Evolutionary conservation across 2,888 invertebrate genomes (phyloP).

Genomic region (Perizoma flavofasciatum): DNA sequence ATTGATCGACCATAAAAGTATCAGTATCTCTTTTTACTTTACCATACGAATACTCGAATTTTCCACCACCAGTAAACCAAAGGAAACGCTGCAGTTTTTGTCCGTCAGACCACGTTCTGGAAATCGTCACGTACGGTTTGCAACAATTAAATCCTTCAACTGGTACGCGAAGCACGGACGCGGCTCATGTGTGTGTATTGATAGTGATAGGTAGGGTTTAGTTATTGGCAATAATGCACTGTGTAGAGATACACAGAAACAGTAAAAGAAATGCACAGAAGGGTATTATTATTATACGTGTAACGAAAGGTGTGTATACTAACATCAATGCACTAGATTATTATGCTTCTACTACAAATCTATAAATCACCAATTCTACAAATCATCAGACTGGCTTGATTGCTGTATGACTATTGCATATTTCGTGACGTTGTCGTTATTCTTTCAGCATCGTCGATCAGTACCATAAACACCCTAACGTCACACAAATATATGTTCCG

Average conservation of each 20-base stretch:
- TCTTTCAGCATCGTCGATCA: too few species aligned
- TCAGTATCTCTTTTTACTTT: constrained; percentile 9
- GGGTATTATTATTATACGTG: too few species aligned
- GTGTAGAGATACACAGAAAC: too few species aligned
- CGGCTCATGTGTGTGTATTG: constrained; percentile 23
- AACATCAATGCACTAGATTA: not conserved
- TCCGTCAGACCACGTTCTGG: constrained; percentile 38
- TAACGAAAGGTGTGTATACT: too few species aligned
- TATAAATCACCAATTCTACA: too few species aligned
- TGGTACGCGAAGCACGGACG: constrained; percentile 29
- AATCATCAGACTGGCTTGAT: too few species aligned
- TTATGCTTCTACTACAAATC: too few species aligned
- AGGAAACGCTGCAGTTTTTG: constrained; percentile 36
- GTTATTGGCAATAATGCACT: not conserved
- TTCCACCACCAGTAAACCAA: constrained; percentile 31
- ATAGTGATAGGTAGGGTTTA: constrained; percentile 15
- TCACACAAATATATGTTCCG: too few species aligned
- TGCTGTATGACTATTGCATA: too few species aligned
- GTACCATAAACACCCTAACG: too few species aligned
- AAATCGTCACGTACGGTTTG: constrained; percentile 53
- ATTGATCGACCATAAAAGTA: constrained; percentile 4
- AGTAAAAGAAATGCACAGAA: too few species aligned
- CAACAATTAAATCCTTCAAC: constrained; percentile 59
- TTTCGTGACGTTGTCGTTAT: too few species aligned
- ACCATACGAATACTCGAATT: constrained; percentile 15